Evolutionary conservation across 1,140 invertebrate genomes (phyloP).

Genomic region (Bombus pyrosoma): DNA sequence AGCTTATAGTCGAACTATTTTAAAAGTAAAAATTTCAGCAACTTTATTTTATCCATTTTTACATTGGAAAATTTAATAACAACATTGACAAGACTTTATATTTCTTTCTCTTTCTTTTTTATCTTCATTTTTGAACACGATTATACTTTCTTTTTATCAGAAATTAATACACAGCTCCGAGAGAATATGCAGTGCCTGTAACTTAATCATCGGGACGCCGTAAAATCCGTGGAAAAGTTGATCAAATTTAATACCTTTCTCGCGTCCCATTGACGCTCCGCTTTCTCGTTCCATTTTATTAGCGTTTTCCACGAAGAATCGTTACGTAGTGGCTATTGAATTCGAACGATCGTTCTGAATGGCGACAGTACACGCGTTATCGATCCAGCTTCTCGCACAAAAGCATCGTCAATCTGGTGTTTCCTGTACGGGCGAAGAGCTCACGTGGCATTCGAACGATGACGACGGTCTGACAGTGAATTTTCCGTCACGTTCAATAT

Average conservation of each 20-base stretch:
- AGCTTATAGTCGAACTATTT: too few relatives aligned
- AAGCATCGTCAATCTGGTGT: constrained; percentile 5
- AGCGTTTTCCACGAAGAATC: not conserved
- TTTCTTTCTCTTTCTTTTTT: not conserved
- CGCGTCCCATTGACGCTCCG: not conserved
- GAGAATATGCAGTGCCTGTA: not conserved
- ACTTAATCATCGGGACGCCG: not conserved
- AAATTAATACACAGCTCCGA: not conserved
- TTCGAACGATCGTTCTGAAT: constrained; percentile 9
- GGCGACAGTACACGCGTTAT: not conserved
- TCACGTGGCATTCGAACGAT: not conserved
- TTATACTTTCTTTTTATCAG: too few relatives aligned
- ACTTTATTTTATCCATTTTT: too few relatives aligned
- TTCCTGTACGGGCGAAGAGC: not conserved
- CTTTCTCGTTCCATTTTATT: not conserved
- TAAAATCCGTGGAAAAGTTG: not conserved
- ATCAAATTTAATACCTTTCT: not conserved
- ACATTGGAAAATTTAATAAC: too few relatives aligned
- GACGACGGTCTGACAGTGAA: too few relatives aligned
- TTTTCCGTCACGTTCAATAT: too few relatives aligned
- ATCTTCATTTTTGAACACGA: not conserved
- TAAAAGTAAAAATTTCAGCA: too few relatives aligned
- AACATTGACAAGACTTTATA: too few relatives aligned
- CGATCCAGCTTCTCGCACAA: constrained; percentile 8
- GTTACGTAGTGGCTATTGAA: not conserved